phyloP scores from a whole-genome alignment of 2,888 invertebrate species.

The Coronaproctus castanopsis region DNA sequence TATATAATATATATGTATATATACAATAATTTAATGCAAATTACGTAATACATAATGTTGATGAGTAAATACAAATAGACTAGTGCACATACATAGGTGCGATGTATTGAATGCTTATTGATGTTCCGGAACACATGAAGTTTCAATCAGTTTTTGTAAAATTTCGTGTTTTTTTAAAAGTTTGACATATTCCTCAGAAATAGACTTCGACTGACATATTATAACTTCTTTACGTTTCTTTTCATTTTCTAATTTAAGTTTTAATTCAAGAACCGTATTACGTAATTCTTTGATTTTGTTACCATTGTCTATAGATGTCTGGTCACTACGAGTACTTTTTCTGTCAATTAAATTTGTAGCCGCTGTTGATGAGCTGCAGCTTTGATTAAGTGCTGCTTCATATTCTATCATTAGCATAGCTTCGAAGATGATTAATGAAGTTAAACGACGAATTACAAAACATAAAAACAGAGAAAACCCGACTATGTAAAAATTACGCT shows the following conservation, averaged over 20 bases:
- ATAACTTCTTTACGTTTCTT: conserved; percentile 65
- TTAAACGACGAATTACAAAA: conserved; percentile 71
- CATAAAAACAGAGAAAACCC: conserved; percentile 94
- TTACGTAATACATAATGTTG: too few relatives aligned
- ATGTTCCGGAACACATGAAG: conserved; percentile 27
- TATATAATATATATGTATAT: too few relatives aligned
- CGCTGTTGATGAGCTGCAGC: conserved; percentile 69
- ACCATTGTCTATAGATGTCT: conserved; percentile 35
- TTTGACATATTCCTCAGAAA: conserved; percentile 80
- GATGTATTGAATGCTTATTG: too few relatives aligned
- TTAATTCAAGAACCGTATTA: conserved; percentile 37
- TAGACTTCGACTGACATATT: conserved; percentile 72
- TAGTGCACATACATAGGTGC: too few relatives aligned
- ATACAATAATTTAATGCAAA: too few relatives aligned
- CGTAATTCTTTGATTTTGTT: conserved; percentile 40
- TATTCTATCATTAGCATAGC: conserved; percentile 67
- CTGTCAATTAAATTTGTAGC: conserved; percentile 54
- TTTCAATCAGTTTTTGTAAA: conserved; percentile 32
- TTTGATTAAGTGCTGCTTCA: conserved; percentile 84
- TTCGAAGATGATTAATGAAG: conserved; percentile 62
- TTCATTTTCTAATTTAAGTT: conserved; percentile 41
- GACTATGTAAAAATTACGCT: conserved; percentile 94
- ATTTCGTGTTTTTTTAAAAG: conserved; percentile 66
- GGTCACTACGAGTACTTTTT: conserved; percentile 35
- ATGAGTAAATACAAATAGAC: too few relatives aligned